Conservation (phyloP, 2,888 invertebrate species). For the Fissipunctia ypsillon region DNA sequence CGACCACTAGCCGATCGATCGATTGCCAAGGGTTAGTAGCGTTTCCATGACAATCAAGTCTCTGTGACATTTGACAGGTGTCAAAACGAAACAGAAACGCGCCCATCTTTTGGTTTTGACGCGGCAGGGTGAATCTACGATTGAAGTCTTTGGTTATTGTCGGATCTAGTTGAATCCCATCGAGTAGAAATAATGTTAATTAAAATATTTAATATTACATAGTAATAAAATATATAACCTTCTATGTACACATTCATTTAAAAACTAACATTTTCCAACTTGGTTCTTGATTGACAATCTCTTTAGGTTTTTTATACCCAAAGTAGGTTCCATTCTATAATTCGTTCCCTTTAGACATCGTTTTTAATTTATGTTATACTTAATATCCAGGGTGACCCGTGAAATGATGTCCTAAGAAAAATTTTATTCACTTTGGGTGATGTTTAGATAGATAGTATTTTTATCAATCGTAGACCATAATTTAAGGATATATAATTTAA, state of each 20-base stretch:
- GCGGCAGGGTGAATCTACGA: too few species aligned
- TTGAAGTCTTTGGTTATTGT: neutral
- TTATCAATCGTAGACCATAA: too few species aligned
- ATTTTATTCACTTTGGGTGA: too few species aligned
- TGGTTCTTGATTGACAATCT: constrained; percentile 33
- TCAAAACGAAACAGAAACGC: too few species aligned
- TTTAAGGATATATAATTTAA: too few species aligned
- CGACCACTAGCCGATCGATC: too few species aligned
- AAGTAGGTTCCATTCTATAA: constrained; percentile 35
- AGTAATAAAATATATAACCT: constrained; percentile 52
- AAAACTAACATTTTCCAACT: constrained; percentile 27
- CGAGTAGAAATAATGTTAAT: neutral
- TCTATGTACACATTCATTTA: constrained; percentile 45
- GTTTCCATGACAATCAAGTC: too few species aligned
- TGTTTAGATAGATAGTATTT: too few species aligned
- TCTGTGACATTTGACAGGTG: too few species aligned
- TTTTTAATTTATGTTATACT: constrained; percentile 35
- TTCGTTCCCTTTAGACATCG: constrained; percentile 58
- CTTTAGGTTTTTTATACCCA: neutral
- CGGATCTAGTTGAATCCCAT: neutral
- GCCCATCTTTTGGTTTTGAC: too few species aligned
- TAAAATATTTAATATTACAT: constrained; percentile 16
- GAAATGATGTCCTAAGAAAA: too few species aligned
- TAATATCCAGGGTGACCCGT: neutral
- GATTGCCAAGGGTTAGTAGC: too few species aligned